A percentile compares a stretch with the other conserved stretches of the same genome.
These are phyloP conservation scores for Brachypteracias leptosomus DNA, from an alignment of 2,113 vertebrate species.

Conservation along the genomic window DNA sequence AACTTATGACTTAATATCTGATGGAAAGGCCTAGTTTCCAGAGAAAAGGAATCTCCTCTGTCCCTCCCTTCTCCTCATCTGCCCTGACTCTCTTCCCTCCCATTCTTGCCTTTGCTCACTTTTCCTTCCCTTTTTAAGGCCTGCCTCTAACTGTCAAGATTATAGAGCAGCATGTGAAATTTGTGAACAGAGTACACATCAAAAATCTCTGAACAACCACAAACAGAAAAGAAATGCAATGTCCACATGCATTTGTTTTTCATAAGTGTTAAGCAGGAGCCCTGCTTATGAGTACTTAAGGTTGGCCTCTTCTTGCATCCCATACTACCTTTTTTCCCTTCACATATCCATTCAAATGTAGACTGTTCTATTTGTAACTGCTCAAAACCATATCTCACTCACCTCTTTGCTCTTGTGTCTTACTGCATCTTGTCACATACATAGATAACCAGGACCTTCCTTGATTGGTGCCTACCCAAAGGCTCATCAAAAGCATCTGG, in stretches of 20 bases:
- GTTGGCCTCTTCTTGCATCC: not conserved
- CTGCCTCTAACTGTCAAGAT: not conserved
- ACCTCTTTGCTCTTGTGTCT: not conserved
- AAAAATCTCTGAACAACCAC: not conserved
- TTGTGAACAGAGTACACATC: not conserved
- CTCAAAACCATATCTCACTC: not conserved
- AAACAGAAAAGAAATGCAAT: not conserved
- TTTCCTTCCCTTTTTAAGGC: not conserved
- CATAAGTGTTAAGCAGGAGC: not conserved
- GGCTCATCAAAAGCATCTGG: not conserved
- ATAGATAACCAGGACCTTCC: not conserved
- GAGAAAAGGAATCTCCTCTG: not conserved
- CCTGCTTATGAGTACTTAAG: not conserved
- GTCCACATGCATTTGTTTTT: not conserved
- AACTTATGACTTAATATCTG: not conserved
- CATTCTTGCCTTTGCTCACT: not conserved
- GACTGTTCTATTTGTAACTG: not conserved
- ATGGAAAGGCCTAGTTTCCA: not conserved
- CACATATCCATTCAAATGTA: not conserved
- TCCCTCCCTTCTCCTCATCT: not conserved
- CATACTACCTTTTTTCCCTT: not conserved
- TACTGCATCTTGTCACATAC: not conserved
- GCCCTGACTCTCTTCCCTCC: not conserved
- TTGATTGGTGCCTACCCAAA: not conserved
- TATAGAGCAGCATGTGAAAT: not conserved